Evolutionary conservation across 2,797 vertebrate genomes (phyloP), one percentile per base, ranked within the genome.

Genomic region (Ptychobarbus kaznakovi): DNA sequence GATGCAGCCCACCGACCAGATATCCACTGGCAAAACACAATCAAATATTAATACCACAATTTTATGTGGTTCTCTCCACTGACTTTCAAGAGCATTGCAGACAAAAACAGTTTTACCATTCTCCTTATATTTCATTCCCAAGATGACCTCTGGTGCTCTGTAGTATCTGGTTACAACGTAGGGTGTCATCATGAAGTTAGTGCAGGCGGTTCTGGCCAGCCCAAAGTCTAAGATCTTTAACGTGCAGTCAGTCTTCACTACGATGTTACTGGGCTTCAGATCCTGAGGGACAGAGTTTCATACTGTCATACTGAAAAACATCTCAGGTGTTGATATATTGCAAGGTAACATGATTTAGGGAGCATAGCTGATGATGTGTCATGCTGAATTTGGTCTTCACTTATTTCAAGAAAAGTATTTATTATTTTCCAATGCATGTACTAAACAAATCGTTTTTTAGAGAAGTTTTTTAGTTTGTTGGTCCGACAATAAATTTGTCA

Each of bases 1-100:
- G 96, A 99, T 99, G 94, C 98, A 99, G 90, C 98, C 98, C 93
- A 99, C 98, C 93, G 98, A 99, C 98, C 98, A 99, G 96, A 99
- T 99, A 96, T 99, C 98, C 96, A 99, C 98, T 99, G 96, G 56
- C 87, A 89, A 92, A 69, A 81, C 70, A 89, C 83, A 83, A 79
- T 84, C 32, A 88, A n/a, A 86, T 28, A 88, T 25, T 65, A 77
- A 53, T 81, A 65, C 73, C 49, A 76, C n/a, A 78, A 6, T 32
- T 35, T 65, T 5, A 86, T 53, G 72, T 58, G 3, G 7, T 15
- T 42, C 7, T 87, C 35, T 88, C n/a, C 88, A 8, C 79, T 9
- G 0, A 73, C 12, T 40, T 69, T 58, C 80, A 90, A 88, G 81
- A 68, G 32, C 42, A 78, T 22, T 35, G 84, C 46, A n/a, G 42